A percentile compares a stretch with the other conserved stretches of the same genome.
phyloP scores from a whole-genome alignment of 2,888 invertebrate genomes.

The Eupithecia inturbata region DNA sequence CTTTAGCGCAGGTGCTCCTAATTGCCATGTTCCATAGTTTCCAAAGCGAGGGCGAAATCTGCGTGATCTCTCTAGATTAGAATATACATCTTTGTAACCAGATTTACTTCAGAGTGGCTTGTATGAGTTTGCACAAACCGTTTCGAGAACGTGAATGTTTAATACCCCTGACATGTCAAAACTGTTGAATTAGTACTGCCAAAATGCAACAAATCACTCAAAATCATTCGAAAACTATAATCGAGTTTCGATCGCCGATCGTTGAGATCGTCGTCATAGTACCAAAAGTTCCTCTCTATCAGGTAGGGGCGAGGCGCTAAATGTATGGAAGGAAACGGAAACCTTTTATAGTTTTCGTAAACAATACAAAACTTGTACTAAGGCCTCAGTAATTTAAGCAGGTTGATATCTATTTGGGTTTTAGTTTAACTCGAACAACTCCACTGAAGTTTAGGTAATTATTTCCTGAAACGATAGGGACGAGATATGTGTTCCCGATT shows the following conservation, averaged over 20 bases:
- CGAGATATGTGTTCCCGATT: slow-evolving; percentile 22
- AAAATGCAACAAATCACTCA: not conserved
- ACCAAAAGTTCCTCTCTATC: not conserved
- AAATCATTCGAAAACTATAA: not conserved
- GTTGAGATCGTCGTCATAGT: not conserved
- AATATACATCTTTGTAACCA: not conserved
- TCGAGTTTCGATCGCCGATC: no score
- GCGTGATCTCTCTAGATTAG: not conserved
- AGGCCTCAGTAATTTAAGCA: not conserved
- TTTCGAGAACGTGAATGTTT: not conserved
- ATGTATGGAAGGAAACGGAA: not conserved
- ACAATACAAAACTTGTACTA: not conserved
- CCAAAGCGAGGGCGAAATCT: slow-evolving; percentile 11
- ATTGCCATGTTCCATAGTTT: slow-evolving; percentile 23
- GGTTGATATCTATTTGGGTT: slow-evolving; percentile 6
- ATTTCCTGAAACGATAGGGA: slow-evolving; percentile 25
- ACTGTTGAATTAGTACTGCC: not conserved
- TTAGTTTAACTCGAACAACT: not conserved
- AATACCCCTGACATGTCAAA: not conserved
- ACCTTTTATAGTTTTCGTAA: not conserved
- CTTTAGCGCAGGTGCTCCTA: slow-evolving; percentile 35
- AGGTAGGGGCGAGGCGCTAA: not conserved
- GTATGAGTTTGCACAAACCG: not conserved
- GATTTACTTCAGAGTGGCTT: not conserved
- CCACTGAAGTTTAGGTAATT: slow-evolving; percentile 27